A percentile compares a stretch with the other conserved stretches of the same genome.
phyloP scores from a whole-genome alignment of 2,797 vertebrate species.

The Calcarius lapponicus region DNA sequence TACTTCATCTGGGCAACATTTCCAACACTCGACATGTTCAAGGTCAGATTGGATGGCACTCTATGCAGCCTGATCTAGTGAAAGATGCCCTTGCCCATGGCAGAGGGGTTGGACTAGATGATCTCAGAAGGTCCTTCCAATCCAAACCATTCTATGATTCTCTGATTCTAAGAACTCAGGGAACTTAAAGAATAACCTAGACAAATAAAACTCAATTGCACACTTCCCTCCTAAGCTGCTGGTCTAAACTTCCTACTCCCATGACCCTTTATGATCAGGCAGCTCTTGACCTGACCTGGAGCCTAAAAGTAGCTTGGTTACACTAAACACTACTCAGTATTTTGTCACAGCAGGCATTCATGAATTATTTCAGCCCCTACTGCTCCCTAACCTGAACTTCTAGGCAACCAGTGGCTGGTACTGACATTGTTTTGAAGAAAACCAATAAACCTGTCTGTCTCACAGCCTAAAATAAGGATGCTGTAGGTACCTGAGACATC shows the following conservation, averaged over 20 bases:
- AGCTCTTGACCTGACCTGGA: neutral
- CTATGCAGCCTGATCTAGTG: neutral
- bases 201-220: neutral
- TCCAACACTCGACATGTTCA: neutral
- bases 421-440: neutral
- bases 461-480: neutral
- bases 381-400: neutral
- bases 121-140: neutral
- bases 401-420: neutral
- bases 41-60: accelerated
- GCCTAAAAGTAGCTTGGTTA: neutral
- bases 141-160: neutral
- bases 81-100: neutral
- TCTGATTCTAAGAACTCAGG: neutral
- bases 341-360: neutral
- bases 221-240: neutral
- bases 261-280: neutral
- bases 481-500: neutral
- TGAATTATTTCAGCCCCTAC: neutral
- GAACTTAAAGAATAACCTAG: neutral
- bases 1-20: neutral
- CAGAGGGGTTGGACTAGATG: neutral
- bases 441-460: neutral
- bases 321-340: neutral
- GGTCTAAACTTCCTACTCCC: neutral